A percentile compares a stretch with the other conserved stretches of the same genome.
Evolutionary conservation across 1,140 invertebrate genomes (phyloP).

Genomic region (Drosophila arawakana): DNA sequence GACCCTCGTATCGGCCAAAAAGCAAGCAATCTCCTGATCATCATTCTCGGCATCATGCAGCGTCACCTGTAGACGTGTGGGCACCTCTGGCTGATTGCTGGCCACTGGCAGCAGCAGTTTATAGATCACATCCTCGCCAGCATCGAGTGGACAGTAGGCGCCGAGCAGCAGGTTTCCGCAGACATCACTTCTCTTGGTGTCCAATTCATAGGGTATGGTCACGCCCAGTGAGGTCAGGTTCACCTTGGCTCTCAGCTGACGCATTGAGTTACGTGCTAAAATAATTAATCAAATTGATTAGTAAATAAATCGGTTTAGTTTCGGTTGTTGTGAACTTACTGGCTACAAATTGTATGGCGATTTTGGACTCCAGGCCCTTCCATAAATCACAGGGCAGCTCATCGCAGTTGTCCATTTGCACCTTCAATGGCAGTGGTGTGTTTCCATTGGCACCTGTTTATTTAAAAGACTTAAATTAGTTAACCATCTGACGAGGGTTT

Average conservation of each 20-base stretch:
- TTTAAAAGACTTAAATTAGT: not conserved
- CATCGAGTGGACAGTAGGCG: slow-evolving; percentile 74
- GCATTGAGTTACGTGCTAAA: slow-evolving; percentile 60
- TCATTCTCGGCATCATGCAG: slow-evolving; percentile 47
- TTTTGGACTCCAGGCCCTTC: slow-evolving; percentile 57
- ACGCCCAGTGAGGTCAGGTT: slow-evolving; percentile 68
- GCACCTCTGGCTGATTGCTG: slow-evolving; percentile 64
- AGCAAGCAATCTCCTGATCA: slow-evolving; percentile 59
- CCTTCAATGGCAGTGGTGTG: slow-evolving; percentile 56
- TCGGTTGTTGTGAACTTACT: slow-evolving; percentile 51
- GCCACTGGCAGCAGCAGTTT: slow-evolving; percentile 55
- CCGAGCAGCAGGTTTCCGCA: slow-evolving; percentile 69
- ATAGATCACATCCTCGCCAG: slow-evolving; percentile 77
- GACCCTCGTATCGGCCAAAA: slow-evolving; percentile 65
- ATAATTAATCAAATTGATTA: not conserved
- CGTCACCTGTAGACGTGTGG: slow-evolving; percentile 61
- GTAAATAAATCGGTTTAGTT: not conserved
- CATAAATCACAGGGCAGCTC: slow-evolving; percentile 63
- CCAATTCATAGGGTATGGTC: slow-evolving; percentile 65
- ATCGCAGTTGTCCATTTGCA: slow-evolving; percentile 68
- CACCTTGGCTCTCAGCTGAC: slow-evolving; percentile 52
- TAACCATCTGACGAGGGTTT: not conserved
- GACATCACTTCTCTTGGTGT: slow-evolving; percentile 52
- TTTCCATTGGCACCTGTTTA: slow-evolving; percentile 43
- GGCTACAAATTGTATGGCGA: slow-evolving; percentile 75